A percentile compares a stretch with the other conserved stretches of the same genome.
Evolutionary conservation across 2,797 vertebrate species (phyloP).

Genomic region (Scleropages formosus): DNA sequence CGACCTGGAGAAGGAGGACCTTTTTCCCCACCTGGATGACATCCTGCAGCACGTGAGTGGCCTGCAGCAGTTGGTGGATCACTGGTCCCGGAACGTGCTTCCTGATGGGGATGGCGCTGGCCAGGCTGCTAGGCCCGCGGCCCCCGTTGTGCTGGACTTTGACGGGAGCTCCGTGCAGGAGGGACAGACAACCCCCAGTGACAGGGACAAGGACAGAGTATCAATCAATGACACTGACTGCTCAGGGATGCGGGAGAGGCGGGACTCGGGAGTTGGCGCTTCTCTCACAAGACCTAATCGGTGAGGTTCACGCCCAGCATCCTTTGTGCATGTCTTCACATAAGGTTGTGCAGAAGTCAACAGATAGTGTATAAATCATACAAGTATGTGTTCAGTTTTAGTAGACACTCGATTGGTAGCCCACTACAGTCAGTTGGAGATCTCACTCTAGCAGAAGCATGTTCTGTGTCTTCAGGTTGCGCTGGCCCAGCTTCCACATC

Average conservation of each 20-base stretch:
- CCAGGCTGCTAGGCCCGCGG: conserved; percentile 64
- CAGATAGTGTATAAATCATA: no score
- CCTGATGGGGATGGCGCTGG: conserved; percentile 62
- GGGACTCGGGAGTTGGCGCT: conserved; percentile 93
- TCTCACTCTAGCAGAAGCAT: background rate
- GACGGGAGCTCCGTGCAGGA: conserved; percentile 86
- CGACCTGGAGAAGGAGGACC: conserved; percentile 89
- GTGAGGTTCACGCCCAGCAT: conserved; percentile 59
- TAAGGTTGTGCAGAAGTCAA: background rate
- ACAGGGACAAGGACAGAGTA: conserved; percentile 80
- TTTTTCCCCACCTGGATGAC: conserved; percentile 89
- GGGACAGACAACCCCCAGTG: conserved; percentile 77
- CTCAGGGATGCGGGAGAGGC: conserved; percentile 80
- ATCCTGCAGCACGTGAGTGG: conserved; percentile 90
- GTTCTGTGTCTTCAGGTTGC: conserved; percentile 69
- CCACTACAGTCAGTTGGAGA: background rate
- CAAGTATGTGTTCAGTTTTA: background rate
- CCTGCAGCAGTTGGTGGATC: conserved; percentile 87
- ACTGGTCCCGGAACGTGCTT: conserved; percentile 86
- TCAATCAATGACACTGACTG: conserved; percentile 84
- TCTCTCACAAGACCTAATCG: conserved; percentile 91
- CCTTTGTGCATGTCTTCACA: background rate
- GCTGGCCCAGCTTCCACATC: conserved; percentile 95
- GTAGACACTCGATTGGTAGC: conserved; percentile 6
- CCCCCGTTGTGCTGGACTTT: conserved; percentile 85